Percentiles rank a stretch among this genome's conserved stretches.
phyloP scores from a whole-genome alignment of 2,888 invertebrate genomes.

The Mythimna pallens region DNA sequence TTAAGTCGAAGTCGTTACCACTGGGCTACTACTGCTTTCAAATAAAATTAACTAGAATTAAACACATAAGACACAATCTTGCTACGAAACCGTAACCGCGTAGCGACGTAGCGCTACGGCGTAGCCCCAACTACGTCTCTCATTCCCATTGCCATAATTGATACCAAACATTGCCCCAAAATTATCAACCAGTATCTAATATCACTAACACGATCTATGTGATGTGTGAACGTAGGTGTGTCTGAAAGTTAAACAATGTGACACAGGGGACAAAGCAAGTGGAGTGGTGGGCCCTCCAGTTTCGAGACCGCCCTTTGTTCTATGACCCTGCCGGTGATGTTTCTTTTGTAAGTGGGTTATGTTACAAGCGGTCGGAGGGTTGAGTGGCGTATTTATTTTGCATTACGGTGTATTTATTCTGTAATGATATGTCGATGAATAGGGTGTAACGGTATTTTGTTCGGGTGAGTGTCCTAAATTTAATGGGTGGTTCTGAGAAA shows the following conservation, averaged over 20 bases:
- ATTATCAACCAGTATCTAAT: conserved; percentile 15
- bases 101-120: conserved; percentile 38
- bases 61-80: not conserved
- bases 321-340: conserved; percentile 78
- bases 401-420: conserved; percentile 22
- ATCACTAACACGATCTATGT: conserved; percentile 33
- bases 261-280: conserved; percentile 83
- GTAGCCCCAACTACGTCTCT: conserved; percentile 12
- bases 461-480: not conserved
- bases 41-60: no score
- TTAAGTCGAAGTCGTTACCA: no score
- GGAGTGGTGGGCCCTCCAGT: conserved; percentile 79
- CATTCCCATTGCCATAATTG: conserved; percentile 5
- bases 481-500: not conserved
- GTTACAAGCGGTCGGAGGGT: conserved; percentile 37
- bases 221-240: conserved; percentile 60
- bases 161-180: not conserved
- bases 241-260: conserved; percentile 84
- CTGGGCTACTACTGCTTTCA: no score
- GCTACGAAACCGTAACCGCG: conserved; percentile 31
- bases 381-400: conserved; percentile 25
- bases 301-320: conserved; percentile 81
- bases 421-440: conserved; percentile 9
- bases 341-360: conserved; percentile 72
- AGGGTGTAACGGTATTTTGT: not conserved